Base-by-base conservation (phyloP, 2,888 invertebrate species). In the Lysandra coridon region DNA sequence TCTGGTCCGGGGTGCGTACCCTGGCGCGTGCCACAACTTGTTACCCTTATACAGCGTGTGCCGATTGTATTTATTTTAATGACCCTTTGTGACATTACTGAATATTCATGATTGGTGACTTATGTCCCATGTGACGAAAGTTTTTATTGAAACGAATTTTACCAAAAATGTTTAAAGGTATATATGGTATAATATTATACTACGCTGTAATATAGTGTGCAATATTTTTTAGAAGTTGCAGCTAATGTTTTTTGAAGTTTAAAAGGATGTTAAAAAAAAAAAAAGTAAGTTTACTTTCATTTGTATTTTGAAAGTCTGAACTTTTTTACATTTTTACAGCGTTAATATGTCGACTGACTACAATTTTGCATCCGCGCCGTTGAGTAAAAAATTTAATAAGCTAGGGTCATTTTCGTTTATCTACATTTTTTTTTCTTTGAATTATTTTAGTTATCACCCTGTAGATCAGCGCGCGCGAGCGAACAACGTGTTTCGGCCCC, bases 21-120 rank as follows among this genome's bases (percentile, higher is more conserved):
- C 89, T 85, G 92, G 88, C 91, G 88, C 90, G 91, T 91, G 86
- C 86, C 88, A 87, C 87, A 87, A 80, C 80, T 81, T 82, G 82
- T 84, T 85, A 88, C 92, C 91, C 91, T 88, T 85, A 81, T 86
- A 87, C 83, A 88, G 89, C 89, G 83, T 88, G 33, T 78, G 83
- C 80, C 49, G 6, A 30, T 44, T 79, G 60, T 44, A 53, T 57
- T 79, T 33, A 14, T 76, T 60, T 30, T 44, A 7, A 44, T 64
- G 30, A n/a, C 12, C 7, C 75, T 75, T 75, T 30, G n/a, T 49
- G 23, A 49, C 3, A 57, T 7, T 49, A 12, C 49, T 49, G 49
- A 49, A 49, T 49, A 49, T 49, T 49, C 49, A 49, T 49, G 49
- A 49, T 49, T 10, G 23, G 23, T 23, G 49, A 49, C 49, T 49